Conservation (phyloP, 2,797 vertebrate genomes). For the Prunella strophiata region DNA sequence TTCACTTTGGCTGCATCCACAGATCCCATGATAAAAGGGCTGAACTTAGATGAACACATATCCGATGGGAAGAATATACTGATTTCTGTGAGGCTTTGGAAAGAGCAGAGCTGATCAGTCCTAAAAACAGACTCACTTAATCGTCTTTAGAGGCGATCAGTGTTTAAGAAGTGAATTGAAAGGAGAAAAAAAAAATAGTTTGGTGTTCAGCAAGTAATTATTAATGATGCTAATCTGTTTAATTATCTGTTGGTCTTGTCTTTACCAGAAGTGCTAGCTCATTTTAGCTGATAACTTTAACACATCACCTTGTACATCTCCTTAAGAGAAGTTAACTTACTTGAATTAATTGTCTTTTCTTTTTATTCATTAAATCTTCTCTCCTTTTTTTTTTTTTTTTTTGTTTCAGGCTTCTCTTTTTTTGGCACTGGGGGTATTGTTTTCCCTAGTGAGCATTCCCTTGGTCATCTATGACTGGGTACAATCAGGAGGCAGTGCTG, state of each 20-base stretch:
- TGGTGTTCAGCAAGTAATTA: not conserved
- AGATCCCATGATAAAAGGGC: not conserved
- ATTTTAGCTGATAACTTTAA: constrained; percentile 36
- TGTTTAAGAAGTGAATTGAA: constrained; percentile 18
- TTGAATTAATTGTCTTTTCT: constrained; percentile 41
- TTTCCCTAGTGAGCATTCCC: constrained; percentile 81
- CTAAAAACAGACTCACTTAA: constrained; percentile 16
- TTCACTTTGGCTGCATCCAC: not conserved
- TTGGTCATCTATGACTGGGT: constrained; percentile 84
- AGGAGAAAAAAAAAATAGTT: not conserved
- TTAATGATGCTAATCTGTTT: not conserved
- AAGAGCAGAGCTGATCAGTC: not conserved
- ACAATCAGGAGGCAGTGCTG: constrained; percentile 35
- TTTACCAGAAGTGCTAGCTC: not conserved
- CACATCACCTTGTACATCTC: constrained; percentile 8
- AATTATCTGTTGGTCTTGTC: constrained; percentile 18
- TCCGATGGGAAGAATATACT: not conserved
- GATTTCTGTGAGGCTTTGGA: not conserved
- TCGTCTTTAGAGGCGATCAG: not conserved
- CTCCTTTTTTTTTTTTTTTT: not conserved
- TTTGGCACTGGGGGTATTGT: constrained; percentile 77
- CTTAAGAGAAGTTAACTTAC: not conserved
- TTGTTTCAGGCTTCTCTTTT: constrained; percentile 78
- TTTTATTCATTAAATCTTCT: not conserved
- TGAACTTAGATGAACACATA: not conserved